A percentile compares a stretch with the other conserved stretches of the same genome.
Conservation (phyloP, 2,113 vertebrate species). For the Naja naja region DNA sequence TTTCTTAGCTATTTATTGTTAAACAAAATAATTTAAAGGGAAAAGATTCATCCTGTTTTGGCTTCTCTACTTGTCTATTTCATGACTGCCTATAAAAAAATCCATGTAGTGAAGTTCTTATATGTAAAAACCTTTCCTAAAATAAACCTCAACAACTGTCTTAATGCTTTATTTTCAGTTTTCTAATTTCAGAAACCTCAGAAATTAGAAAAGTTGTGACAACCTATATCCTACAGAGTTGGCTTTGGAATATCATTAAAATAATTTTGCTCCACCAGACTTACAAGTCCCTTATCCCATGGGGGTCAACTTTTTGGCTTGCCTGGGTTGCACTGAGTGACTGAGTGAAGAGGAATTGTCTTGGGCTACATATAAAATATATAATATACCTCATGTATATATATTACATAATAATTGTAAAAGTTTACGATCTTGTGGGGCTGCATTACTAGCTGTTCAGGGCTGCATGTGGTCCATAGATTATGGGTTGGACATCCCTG, state of each 20-base stretch:
- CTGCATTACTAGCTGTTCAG: too few species aligned
- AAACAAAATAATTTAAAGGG: conserved; percentile 50
- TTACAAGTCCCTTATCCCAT: background rate
- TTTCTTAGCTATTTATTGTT: conserved; percentile 45
- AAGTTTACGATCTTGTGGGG: too few species aligned
- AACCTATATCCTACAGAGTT: background rate
- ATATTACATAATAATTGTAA: too few species aligned
- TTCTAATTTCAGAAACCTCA: background rate
- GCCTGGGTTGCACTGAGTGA: too few species aligned
- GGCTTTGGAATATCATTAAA: background rate
- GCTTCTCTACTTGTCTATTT: conserved; percentile 22
- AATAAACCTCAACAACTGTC: background rate
- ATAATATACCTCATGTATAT: too few species aligned
- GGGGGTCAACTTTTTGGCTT: background rate
- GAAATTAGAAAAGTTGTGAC: background rate
- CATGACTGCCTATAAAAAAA: background rate
- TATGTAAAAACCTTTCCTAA: background rate
- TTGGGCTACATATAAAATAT: too few species aligned
- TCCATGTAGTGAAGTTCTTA: background rate
- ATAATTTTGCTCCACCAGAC: background rate
- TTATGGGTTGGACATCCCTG: background rate
- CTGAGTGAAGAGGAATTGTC: too few species aligned
- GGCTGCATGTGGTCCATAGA: too few species aligned
- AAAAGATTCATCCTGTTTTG: conserved; percentile 39
- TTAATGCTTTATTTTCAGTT: background rate